Base-by-base conservation (phyloP, 2,113 vertebrate species). In the Zingel zingel region DNA sequence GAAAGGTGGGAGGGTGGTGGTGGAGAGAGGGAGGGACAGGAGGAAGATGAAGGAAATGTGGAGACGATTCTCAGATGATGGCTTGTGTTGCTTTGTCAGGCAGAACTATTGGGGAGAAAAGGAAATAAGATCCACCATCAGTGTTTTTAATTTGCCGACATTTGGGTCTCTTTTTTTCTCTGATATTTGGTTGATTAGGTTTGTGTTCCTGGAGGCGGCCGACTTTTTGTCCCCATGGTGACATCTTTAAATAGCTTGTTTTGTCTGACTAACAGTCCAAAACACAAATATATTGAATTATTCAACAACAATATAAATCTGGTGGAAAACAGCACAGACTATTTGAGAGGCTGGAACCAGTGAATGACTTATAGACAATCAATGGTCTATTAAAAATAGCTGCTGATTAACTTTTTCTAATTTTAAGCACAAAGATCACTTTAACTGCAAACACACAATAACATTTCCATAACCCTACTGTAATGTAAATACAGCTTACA, bases 1-100 rank as follows among this genome's bases (percentile, higher is more conserved):
- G 36, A 66, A 77, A 68, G n/a, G 57, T 25, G 25, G 48, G 56
- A 62, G 65, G 63, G 65, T 6, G 56, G 65, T 6, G 56, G 14
- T 13, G 33, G 9, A 43, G 66, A 5, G 23, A 72, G 13, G 36
- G 39, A 54, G 47, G 59, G 30, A 56, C 25, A 48, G 54, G 62
- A 61, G 71, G 25, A 47, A 5, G 15, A 65, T 1, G 43, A 30
- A 81, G 39, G 47, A 59, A 74, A 23, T 23, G 47, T 73, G n/a
- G 6, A 47, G 13, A 6, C 65, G 25, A 74, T 54, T 68, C 62
- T 47, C 43, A 45, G 5, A 1, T 23, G 25, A 50, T 66, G 36
- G 50, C 13, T 47, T 64, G 53, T 62, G 15, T 12, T 72, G 36
- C 16, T 69, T 68, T 77, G 5, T 51, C 16, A 43, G n/a, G 15